Evolutionary conservation across 2,797 vertebrate species (phyloP).

Genomic region (Microchirus variegatus): DNA sequence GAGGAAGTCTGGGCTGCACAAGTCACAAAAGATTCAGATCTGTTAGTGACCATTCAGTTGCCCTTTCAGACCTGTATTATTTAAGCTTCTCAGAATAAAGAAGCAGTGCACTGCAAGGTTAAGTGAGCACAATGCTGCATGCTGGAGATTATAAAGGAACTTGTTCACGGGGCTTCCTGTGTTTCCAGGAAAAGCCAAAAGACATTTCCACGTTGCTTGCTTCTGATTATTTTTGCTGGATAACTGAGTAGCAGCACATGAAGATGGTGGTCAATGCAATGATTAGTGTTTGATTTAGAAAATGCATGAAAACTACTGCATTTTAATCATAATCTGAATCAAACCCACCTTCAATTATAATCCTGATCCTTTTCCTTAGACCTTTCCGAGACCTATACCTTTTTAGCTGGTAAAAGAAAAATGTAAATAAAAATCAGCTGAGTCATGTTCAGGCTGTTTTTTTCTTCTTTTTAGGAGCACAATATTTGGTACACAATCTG

Average conservation of each 20-base stretch:
- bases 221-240: constrained; percentile 45
- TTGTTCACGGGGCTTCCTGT: constrained; percentile 44
- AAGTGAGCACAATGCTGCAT: constrained; percentile 53
- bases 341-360: too few species aligned
- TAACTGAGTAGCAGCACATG: constrained; percentile 22
- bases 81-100: constrained; percentile 39
- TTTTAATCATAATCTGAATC: too few species aligned
- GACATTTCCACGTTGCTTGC: constrained; percentile 37
- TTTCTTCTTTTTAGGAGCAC: too few species aligned
- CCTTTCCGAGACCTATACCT: too few species aligned
- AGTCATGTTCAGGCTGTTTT: too few species aligned
- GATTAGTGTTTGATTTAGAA: too few species aligned
- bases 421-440: too few species aligned
- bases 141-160: constrained; percentile 51
- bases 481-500: too few species aligned
- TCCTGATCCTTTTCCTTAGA: too few species aligned
- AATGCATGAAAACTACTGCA: too few species aligned
- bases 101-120: constrained; percentile 45
- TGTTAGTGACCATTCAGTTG: constrained; percentile 40
- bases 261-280: not conserved
- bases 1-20: constrained; percentile 12
- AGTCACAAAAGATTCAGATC: constrained; percentile 28
- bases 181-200: constrained; percentile 37
- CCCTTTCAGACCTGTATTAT: constrained; percentile 48
- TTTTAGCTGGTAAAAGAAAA: too few species aligned